Conservation (phyloP, 2,797 vertebrate species). For the Chiloscyllium punctatum region DNA sequence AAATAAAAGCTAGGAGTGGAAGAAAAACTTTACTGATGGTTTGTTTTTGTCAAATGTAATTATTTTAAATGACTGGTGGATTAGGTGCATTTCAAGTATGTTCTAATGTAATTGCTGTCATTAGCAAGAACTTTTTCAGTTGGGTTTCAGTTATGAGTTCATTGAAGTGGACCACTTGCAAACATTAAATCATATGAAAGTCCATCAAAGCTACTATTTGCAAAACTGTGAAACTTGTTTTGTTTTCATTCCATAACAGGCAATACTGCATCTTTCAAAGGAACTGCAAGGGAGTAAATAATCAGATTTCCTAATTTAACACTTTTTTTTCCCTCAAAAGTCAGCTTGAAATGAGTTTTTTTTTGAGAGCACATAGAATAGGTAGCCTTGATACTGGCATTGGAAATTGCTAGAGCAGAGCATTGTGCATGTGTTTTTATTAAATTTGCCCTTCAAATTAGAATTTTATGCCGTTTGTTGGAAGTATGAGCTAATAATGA, state of each 20-base stretch:
- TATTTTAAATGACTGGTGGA: neutral
- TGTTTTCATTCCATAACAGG: neutral
- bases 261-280: neutral
- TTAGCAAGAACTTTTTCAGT: neutral
- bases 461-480: neutral
- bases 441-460: neutral
- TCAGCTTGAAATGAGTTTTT: neutral
- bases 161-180: neutral
- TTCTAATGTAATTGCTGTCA: neutral
- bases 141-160: neutral
- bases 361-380: neutral
- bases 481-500: neutral
- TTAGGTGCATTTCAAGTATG: neutral
- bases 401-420: neutral
- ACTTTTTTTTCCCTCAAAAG: neutral
- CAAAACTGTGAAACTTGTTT: neutral
- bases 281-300: neutral
- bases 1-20: slow-evolving; percentile 28
- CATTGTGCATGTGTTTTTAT: neutral
- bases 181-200: neutral
- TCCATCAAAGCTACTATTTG: neutral
- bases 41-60: slow-evolving; percentile 8
- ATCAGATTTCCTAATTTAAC: neutral
- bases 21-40: neutral
- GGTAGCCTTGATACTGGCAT: neutral